These are phyloP conservation scores for Noctuana brunneofusca DNA, from an alignment of 2,888 invertebrate species.

Conservation along the genomic window DNA sequence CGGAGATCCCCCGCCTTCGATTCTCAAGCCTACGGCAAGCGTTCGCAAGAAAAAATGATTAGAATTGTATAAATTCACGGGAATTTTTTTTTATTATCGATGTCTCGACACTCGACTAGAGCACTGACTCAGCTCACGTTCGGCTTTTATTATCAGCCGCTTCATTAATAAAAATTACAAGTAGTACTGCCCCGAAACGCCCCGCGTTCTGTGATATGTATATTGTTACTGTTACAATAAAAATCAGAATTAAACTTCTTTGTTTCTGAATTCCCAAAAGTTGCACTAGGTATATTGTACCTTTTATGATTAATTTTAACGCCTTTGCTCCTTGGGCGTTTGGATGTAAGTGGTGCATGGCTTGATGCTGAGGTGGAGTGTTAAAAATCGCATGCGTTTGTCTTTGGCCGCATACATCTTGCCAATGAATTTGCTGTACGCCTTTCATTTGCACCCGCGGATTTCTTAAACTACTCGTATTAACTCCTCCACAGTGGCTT, in stretches of 20 bases:
- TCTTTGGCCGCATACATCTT: conserved; percentile 52
- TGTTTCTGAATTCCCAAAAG: conserved; percentile 63
- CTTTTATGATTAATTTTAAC: conserved; percentile 43
- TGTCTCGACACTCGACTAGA: conserved; percentile 58
- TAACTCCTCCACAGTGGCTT: conserved; percentile 30
- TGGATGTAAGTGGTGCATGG: conserved; percentile 78
- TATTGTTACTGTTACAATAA: conserved; percentile 82
- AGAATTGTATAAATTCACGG: conserved; percentile 51
- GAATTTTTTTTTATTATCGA: conserved; percentile 55
- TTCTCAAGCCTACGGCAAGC: conserved; percentile 79
- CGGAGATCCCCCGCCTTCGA: conserved; percentile 79
- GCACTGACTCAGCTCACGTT: conserved; percentile 64
- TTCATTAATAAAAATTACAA: conserved; percentile 57
- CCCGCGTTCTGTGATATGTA: conserved; percentile 83
- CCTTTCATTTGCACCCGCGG: conserved; percentile 56
- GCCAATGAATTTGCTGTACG: conserved; percentile 39
- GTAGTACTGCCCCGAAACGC: conserved; percentile 76
- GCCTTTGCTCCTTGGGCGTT: conserved; percentile 59
- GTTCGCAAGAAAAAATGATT: conserved; percentile 80
- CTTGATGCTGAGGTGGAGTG: conserved; percentile 61
- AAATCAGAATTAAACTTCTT: conserved; percentile 65
- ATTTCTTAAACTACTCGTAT: conserved; percentile 32
- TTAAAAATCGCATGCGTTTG: conserved; percentile 73
- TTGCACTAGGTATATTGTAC: conserved; percentile 40
- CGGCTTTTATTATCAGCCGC: conserved; percentile 60